These are phyloP conservation scores for Mya arenaria DNA, from an alignment of 1,140 invertebrate species.

Conservation along the genomic window DNA sequence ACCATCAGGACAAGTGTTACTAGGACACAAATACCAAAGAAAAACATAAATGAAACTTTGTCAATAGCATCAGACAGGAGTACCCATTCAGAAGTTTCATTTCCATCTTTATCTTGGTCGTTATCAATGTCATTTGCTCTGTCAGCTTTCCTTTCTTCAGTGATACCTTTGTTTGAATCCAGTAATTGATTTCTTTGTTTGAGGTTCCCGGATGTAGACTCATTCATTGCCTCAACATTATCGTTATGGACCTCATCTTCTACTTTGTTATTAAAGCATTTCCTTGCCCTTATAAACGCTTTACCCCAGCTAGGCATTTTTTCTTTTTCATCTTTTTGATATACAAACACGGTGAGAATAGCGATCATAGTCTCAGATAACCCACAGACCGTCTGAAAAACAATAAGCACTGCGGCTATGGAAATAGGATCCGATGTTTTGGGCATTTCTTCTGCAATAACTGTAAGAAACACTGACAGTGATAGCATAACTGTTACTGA, in stretches of 20 bases:
- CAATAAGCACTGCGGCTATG: background rate
- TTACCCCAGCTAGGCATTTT: background rate
- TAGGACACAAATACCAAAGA: background rate
- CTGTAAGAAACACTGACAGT: conserved; percentile 10
- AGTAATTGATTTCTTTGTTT: background rate
- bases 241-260: background rate
- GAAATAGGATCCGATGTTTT: background rate
- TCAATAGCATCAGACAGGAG: conserved; percentile 12
- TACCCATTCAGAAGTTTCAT: background rate
- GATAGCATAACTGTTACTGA: conserved; percentile 22
- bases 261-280: background rate
- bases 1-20: background rate
- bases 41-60: background rate
- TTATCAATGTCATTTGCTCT: background rate
- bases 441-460: background rate
- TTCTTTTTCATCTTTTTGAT: background rate
- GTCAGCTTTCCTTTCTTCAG: background rate
- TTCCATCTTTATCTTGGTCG: background rate
- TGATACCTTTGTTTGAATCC: background rate
- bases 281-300: background rate
- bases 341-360: background rate
- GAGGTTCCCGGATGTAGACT: too few relatives aligned
- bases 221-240: background rate
- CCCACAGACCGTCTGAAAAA: background rate
- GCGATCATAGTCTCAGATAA: background rate